Evolutionary conservation across 2,797 vertebrate species (phyloP), one percentile per base, ranked within the genome.

Genomic region (Catostomus latipinnis): DNA sequence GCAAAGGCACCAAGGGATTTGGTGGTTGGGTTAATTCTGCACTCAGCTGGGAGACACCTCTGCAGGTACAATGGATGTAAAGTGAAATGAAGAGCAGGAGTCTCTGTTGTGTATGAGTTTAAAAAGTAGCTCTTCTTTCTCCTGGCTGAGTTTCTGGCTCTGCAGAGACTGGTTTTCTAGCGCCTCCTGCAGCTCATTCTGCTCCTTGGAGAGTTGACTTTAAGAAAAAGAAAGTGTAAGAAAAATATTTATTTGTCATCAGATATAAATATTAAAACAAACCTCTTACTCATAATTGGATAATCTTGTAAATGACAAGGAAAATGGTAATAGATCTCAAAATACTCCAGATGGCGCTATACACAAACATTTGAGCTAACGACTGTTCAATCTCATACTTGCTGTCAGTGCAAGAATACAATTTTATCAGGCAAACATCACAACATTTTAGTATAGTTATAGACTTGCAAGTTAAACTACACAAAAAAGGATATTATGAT

Each of bases 101-200:
- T 94, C 94, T 0, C 61, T 76, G 10, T 89, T 62, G 3, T 93
- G 93, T 0, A 95, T 88, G 82, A 96, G 88, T 0, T 95, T 95
- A 88, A 96, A 98, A 74, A 97, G 86, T 82, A 97, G 92, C 89
- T 98, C 94, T 81, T 99, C 96, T 74, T 97, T 98, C 83, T 99
- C 96, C 9, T 92, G 95, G 72, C 81, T 88, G 61, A 95, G 92
- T 71, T 90, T 94, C 57, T 92, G 94, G 76, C 91, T 89, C 4
- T 90, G 76, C 6, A 92, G 85, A 0, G 82, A 63, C 89, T 96
- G 96, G 84, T 96, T 95, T 87, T 97, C 95, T 86, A 97, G 90
- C 0, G 92, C 90, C 81, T 87, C 91, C 1, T 93, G 95, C 48
- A 95, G 81, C 0, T 90, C 88, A 81, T 93, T 89, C 50, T 96